Conservation (phyloP, 1,140 invertebrate species). For the Bombyx mandarina region DNA sequence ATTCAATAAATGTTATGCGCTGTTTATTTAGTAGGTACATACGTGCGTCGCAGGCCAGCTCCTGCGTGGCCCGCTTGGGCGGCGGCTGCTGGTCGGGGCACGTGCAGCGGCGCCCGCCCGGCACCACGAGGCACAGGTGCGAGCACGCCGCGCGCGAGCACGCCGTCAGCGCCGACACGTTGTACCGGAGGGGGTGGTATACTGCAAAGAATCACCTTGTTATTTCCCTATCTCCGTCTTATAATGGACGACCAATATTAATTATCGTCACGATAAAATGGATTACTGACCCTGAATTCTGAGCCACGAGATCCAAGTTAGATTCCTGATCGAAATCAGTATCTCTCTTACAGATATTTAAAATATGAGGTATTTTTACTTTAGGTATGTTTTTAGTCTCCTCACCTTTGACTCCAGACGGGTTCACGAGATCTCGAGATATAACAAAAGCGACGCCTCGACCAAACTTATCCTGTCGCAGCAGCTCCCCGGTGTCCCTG, state of each 20-base stretch:
- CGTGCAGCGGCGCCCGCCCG: conserved; percentile 86
- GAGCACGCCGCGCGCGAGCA: conserved; percentile 84
- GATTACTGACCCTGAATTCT: no score
- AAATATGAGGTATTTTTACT: background rate
- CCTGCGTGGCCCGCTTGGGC: conserved; percentile 72
- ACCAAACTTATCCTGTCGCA: conserved; percentile 95
- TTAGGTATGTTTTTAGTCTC: background rate
- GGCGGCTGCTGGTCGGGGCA: conserved; percentile 85
- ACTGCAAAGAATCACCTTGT: conserved; percentile 57
- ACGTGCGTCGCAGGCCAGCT: conserved; percentile 83
- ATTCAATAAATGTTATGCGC: background rate
- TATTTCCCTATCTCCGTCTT: background rate
- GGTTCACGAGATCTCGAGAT: conserved; percentile 83
- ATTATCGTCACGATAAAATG: no score
- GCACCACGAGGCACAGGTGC: conserved; percentile 92
- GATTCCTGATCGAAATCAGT: no score
- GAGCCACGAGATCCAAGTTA: no score
- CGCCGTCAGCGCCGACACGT: conserved; percentile 72
- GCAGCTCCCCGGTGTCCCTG: conserved; percentile 84
- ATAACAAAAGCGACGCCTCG: conserved; percentile 89
- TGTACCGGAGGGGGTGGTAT: conserved; percentile 86
- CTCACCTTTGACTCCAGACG: conserved; percentile 86
- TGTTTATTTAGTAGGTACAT: background rate
- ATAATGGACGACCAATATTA: background rate
- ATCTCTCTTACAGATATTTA: no score